Evolutionary conservation across 2,113 vertebrate genomes (phyloP).

Genomic region (Oreotrochilus melanogaster): DNA sequence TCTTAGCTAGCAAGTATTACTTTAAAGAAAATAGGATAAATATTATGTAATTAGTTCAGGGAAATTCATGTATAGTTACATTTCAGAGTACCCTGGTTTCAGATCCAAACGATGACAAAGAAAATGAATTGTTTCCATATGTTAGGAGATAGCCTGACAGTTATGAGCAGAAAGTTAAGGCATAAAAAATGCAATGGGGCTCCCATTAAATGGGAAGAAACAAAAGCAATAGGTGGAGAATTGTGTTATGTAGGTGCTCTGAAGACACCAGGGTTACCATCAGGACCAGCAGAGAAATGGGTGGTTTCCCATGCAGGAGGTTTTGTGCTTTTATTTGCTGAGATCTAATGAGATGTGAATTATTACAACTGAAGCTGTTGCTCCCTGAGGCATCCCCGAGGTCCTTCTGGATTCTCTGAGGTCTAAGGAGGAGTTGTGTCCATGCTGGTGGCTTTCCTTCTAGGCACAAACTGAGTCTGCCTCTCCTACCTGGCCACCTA

Average conservation of each 20-base stretch:
- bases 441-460: not conserved
- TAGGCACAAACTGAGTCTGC: not conserved
- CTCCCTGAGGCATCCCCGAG: not conserved
- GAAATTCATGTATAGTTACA: constrained; percentile 78
- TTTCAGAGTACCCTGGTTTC: constrained; percentile 73
- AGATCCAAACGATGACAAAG: constrained; percentile 75
- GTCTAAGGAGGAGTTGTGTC: not conserved
- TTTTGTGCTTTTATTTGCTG: not conserved
- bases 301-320: not conserved
- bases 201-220: not conserved
- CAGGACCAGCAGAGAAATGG: not conserved
- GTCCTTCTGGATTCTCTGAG: not conserved
- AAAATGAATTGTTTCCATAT: constrained; percentile 76
- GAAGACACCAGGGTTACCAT: fast-evolving
- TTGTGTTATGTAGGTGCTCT: not conserved
- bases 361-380: not conserved
- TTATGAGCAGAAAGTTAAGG: constrained; percentile 44
- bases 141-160: constrained; percentile 59
- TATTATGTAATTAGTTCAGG: constrained; percentile 82
- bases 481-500: constrained; percentile 40
- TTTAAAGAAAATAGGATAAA: constrained; percentile 82
- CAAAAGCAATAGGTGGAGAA: not conserved
- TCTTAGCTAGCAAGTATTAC: constrained; percentile 73
- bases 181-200: not conserved
- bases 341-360: not conserved